phyloP scores from a whole-genome alignment of 2,113 vertebrate species.

The Myiozetetes cayanensis region DNA sequence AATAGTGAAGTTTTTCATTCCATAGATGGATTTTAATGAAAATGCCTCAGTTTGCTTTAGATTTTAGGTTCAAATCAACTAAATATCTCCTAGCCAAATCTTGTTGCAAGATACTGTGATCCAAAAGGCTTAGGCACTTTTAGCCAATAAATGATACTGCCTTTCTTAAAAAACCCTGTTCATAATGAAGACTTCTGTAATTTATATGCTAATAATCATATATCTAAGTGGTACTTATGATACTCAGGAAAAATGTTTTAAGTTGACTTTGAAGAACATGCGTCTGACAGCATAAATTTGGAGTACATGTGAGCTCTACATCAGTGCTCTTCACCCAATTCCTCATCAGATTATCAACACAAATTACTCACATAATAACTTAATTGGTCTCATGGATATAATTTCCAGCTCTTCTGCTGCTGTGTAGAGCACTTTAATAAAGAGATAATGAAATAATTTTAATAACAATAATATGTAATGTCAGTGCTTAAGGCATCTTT shows the following conservation, averaged over 20 bases:
- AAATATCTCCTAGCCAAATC: not conserved
- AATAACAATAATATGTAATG: not conserved
- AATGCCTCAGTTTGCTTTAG: not conserved
- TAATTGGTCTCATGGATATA: not conserved
- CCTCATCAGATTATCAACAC: not conserved
- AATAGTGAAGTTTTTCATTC: not conserved
- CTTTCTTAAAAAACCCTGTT: not conserved
- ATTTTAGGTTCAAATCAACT: not conserved
- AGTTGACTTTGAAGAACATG: not conserved
- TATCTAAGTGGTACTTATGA: not conserved
- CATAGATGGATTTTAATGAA: not conserved
- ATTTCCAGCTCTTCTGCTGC: not conserved
- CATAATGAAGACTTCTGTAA: not conserved
- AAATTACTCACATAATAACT: not conserved
- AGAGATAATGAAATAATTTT: not conserved
- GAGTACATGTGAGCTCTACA: not conserved
- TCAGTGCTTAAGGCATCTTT: not conserved
- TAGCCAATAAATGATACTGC: not conserved
- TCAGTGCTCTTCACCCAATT: not conserved
- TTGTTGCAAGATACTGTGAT: not conserved
- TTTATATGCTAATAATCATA: not conserved
- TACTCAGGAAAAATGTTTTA: not conserved
- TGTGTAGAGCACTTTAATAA: not conserved
- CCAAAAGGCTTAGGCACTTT: not conserved
- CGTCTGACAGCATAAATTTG: not conserved